A percentile compares a stretch with the other conserved stretches of the same genome.
Evolutionary conservation across 2,797 vertebrate species (phyloP).

Genomic region (Petrocephalus schoutedeni): DNA sequence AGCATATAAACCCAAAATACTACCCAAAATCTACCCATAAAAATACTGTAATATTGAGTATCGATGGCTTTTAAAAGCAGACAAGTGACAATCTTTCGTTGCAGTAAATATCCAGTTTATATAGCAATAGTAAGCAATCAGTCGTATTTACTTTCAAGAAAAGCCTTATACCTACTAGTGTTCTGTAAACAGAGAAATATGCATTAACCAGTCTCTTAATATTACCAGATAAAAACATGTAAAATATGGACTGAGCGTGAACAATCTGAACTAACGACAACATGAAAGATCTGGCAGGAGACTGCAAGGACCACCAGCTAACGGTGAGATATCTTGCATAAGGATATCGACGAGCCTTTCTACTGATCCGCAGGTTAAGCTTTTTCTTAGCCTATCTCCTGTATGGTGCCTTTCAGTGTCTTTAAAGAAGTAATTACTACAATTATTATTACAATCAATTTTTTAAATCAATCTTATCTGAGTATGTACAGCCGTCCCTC

Average conservation of each 20-base stretch:
- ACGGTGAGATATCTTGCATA: conserved; percentile 33
- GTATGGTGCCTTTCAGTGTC: not conserved
- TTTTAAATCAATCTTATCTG: no score
- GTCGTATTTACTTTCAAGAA: not conserved
- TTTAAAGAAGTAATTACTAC: no score
- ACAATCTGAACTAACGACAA: not conserved
- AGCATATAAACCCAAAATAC: not conserved
- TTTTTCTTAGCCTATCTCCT: not conserved
- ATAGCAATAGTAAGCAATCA: not conserved
- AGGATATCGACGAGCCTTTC: not conserved
- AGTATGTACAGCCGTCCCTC: no score
- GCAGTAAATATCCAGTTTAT: not conserved
- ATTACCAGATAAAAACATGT: not conserved
- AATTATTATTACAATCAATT: no score
- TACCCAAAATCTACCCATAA: not conserved
- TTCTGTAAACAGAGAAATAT: not conserved
- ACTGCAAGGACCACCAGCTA: conserved; percentile 40
- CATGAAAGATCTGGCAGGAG: conserved; percentile 39
- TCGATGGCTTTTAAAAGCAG: not conserved
- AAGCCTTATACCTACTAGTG: not conserved
- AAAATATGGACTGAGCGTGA: not conserved
- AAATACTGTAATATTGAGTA: not conserved
- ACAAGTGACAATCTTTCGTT: not conserved
- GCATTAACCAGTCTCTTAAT: not conserved
- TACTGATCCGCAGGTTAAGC: not conserved